phyloP scores from a whole-genome alignment of 2,113 vertebrate genomes.

The Scomber colias region DNA sequence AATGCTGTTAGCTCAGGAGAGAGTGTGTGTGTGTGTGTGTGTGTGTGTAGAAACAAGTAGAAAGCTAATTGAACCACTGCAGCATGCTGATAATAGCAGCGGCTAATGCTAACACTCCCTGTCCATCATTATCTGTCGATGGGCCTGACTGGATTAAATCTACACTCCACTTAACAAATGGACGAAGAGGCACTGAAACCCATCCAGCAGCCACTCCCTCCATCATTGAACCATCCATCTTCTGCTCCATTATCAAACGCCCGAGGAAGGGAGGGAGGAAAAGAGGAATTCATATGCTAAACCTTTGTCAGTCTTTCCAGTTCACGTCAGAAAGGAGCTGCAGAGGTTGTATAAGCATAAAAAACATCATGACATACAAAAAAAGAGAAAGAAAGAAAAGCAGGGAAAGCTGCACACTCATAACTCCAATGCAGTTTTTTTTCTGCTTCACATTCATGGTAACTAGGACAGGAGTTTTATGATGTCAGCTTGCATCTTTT shows the following conservation, averaged over 20 bases:
- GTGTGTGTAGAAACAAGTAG: neutral
- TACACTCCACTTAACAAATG: constrained; percentile 54
- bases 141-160: constrained; percentile 48
- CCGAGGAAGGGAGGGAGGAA: neutral
- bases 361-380: no score
- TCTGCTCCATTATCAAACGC: neutral
- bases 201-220: constrained; percentile 32
- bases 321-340: no score
- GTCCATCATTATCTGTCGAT: constrained; percentile 43
- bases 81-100: neutral
- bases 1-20: neutral
- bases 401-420: no score
- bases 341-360: no score
- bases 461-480: no score
- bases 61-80: constrained; percentile 8
- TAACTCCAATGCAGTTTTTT: no score
- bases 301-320: no score
- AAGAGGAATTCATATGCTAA: neutral
- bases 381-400: no score
- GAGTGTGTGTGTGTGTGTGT: constrained; percentile 1
- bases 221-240: neutral
- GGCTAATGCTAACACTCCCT: constrained; percentile 19
- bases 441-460: no score
- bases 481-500: no score
- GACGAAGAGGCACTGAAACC: constrained; percentile 21